Evolutionary conservation across 2,888 invertebrate species (phyloP).

Genomic region (Embidobia sp.): DNA sequence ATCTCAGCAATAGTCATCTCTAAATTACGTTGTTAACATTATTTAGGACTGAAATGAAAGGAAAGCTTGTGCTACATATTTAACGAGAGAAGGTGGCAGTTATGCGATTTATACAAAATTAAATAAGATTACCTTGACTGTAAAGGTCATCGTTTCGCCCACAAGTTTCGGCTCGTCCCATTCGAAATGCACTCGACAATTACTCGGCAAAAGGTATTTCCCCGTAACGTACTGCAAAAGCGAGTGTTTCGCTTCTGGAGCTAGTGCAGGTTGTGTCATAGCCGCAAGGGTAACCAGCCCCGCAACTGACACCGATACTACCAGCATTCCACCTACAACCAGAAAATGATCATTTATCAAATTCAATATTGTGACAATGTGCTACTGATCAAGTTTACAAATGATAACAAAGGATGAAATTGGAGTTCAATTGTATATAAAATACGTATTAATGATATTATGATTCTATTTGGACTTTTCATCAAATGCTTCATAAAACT

Average conservation of each 20-base stretch:
- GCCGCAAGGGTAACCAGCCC: slow-evolving; percentile 94
- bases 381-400: background rate
- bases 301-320: slow-evolving; percentile 94
- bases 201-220: slow-evolving; percentile 93
- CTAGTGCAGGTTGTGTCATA: slow-evolving; percentile 94
- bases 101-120: too few relatives aligned
- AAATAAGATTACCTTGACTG: slow-evolving; percentile 84
- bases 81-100: too few relatives aligned
- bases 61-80: too few relatives aligned
- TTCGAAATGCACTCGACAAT: slow-evolving; percentile 93
- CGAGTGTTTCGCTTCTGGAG: slow-evolving; percentile 94
- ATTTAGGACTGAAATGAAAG: too few relatives aligned
- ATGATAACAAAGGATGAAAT: too few relatives aligned
- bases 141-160: slow-evolving; percentile 95
- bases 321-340: slow-evolving; percentile 91
- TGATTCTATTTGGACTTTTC: too few relatives aligned
- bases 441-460: too few relatives aligned
- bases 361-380: background rate
- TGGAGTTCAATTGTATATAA: too few relatives aligned
- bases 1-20: too few relatives aligned
- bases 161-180: slow-evolving; percentile 95
- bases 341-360: slow-evolving; percentile 37
- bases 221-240: slow-evolving; percentile 95
- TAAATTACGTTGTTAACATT: too few relatives aligned
- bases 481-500: too few relatives aligned